Conservation (phyloP, 1,140 invertebrate species). For the Grapholita molesta region DNA sequence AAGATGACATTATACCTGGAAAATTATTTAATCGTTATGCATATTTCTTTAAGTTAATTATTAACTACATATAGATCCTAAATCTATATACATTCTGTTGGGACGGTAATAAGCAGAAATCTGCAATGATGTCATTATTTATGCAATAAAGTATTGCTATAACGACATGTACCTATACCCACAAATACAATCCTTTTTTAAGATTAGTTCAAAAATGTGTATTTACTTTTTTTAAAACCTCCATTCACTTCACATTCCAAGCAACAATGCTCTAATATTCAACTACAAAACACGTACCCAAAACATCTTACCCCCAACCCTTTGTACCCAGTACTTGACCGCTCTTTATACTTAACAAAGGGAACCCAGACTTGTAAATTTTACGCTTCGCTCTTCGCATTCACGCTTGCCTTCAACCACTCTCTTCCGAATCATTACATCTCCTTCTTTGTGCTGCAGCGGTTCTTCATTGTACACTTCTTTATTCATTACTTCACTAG, state of each 20-base stretch:
- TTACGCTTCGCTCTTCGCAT: conserved; percentile 64
- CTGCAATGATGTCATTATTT: no score
- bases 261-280: conserved; percentile 10
- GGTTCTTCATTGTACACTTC: conserved; percentile 59
- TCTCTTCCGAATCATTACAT: conserved; percentile 75
- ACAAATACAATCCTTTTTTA: no score
- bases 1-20: no score
- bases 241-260: neutral
- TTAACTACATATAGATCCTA: no score
- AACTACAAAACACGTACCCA: neutral
- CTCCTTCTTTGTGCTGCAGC: conserved; percentile 53
- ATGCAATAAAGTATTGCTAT: no score
- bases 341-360: conserved; percentile 59
- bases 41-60: no score
- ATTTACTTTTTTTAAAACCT: neutral
- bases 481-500: conserved; percentile 64
- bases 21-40: no score
- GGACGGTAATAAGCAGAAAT: no score
- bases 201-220: neutral
- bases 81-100: no score
- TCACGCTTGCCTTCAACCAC: conserved; percentile 57
- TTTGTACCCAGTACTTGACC: conserved; percentile 75
- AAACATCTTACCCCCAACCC: conserved; percentile 39
- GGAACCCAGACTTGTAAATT: conserved; percentile 67
- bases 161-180: no score